Base-by-base conservation (phyloP, 2,888 invertebrate species). In the Tineola bisselliella region DNA sequence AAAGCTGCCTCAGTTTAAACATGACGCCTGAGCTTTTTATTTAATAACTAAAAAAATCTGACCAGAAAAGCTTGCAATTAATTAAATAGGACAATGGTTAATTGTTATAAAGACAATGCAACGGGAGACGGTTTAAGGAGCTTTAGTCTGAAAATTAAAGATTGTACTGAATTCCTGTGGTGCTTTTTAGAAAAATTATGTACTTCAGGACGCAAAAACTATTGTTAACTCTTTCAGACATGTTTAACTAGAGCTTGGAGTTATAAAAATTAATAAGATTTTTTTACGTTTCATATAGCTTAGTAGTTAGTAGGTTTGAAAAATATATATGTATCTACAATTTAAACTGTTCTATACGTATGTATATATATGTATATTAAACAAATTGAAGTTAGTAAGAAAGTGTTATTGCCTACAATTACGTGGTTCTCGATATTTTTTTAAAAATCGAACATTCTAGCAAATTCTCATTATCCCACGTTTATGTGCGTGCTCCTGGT, bases 371-470 rank as follows among this genome's bases (percentile, higher is more conserved):
- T n/a, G 10, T 31, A 31, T 5, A 31, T 31, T 8, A 8, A 31
- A 31, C 31, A 31, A 31, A 31, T 31, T 31, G 10, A 10, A 31
- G 31, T 31, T 31, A 31, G 31, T 31, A 12, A 5, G 5, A 5
- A 30, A 56, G 56, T 56, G 56, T 56, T 56, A 56, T 30, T 19
- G 56, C 56, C 4, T 6, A 56, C n/a, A 56, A 56, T 56, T 56
- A 6, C 13, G 56, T 19, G 56, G 25, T 56, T 13, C 10, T 15
- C 48, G 5, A 18, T 13, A 38, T 15, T 5, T 4, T 8, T 8
- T 18, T 4, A 11, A 13, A 48, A 48, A 10, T 48, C 4, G 15
- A 48, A 15, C 18, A 48, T 48, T 48, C 17, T 48, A 48, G 11
- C 13, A n/a, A 18, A 6, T 48, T 18, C 5, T 5, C 15, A 48